phyloP scores from a whole-genome alignment of 2,888 invertebrate species.

The Drosophila limbata region DNA sequence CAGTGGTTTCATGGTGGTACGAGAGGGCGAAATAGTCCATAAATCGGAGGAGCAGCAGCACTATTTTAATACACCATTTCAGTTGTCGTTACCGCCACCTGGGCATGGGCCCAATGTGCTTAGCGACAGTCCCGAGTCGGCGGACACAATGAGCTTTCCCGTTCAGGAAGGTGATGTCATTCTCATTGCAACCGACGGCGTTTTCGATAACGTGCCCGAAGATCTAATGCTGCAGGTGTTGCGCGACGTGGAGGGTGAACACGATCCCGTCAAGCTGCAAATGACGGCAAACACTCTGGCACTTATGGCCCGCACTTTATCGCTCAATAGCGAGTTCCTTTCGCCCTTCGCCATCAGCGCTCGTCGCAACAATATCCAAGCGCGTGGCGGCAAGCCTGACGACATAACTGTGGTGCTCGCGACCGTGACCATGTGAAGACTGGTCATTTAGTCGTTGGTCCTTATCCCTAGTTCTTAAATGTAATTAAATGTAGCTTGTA shows the following conservation, averaged over 20 bases:
- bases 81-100: constrained; percentile 96
- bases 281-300: constrained; percentile 97
- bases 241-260: constrained; percentile 90
- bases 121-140: constrained; percentile 97
- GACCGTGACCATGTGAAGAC: constrained; percentile 91
- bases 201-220: constrained; percentile 99
- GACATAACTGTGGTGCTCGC: constrained; percentile 99
- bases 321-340: constrained; percentile 97
- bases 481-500: constrained; percentile 67
- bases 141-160: constrained; percentile 94
- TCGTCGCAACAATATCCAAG: constrained; percentile 95
- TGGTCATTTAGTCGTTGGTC: constrained; percentile 28
- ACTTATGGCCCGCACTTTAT: constrained; percentile 96
- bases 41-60: constrained; percentile 98
- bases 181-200: constrained; percentile 98
- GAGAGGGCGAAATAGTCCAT: constrained; percentile 94
- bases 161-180: constrained; percentile 97
- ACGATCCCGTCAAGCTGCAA: constrained; percentile 92
- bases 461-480: constrained; percentile 51
- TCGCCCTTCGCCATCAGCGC: constrained; percentile 98
- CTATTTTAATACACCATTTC: constrained; percentile 99
- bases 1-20: constrained; percentile 97
- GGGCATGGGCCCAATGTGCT: constrained; percentile 94
- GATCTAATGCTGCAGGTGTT: constrained; percentile 95
- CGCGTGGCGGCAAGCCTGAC: constrained; percentile 98